A percentile compares a stretch with the other conserved stretches of the same genome.
phyloP scores from a whole-genome alignment of 2,888 invertebrate species.

The Cyclophora albipunctata region DNA sequence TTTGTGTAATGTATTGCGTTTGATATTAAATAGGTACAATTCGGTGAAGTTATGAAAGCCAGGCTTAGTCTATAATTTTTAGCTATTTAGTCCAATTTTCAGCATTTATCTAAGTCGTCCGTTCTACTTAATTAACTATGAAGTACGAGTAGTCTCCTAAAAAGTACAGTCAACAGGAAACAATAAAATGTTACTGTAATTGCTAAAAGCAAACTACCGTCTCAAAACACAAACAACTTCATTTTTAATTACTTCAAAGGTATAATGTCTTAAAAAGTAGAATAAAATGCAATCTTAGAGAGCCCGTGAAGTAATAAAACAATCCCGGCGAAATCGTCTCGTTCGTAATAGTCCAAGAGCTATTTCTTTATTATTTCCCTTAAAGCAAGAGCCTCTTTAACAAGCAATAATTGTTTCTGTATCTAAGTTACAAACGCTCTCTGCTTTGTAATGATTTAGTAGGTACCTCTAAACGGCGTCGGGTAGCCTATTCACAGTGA shows the following conservation, averaged over 20 bases:
- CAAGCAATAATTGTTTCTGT: constrained; percentile 54
- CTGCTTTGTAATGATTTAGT: constrained; percentile 27
- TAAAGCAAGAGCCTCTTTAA: constrained; percentile 37
- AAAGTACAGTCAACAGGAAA: no score
- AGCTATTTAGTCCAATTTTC: no score
- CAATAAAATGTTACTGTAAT: no score
- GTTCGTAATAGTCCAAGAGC: constrained; percentile 19
- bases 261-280: constrained; percentile 21
- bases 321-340: constrained; percentile 26
- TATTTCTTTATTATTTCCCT: constrained; percentile 45
- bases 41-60: no score
- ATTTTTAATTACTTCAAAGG: constrained; percentile 6
- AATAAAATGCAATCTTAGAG: constrained; percentile 20
- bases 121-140: no score
- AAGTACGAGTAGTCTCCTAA: no score
- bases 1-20: no score
- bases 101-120: no score
- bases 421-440: constrained; percentile 28
- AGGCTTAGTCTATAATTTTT: no score
- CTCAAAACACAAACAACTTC: constrained; percentile 7
- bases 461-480: no score
- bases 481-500: no score
- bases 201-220: constrained; percentile 1
- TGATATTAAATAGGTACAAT: no score
- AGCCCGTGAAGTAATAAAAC: constrained; percentile 31